These are phyloP conservation scores for Unio delphinus DNA, from an alignment of 2,888 invertebrate genomes.

Conservation along the genomic window DNA sequence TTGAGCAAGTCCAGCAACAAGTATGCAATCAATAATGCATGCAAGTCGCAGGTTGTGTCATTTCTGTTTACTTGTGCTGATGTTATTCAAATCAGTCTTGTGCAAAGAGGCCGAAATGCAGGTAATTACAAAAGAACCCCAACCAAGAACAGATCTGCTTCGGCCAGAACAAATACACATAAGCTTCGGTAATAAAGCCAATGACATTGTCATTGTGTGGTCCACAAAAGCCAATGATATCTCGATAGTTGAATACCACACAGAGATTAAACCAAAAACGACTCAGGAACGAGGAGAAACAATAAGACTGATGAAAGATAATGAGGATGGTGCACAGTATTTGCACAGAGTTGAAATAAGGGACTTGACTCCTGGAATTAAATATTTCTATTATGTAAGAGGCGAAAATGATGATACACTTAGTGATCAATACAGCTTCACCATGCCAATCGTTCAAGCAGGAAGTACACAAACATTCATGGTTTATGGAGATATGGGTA, in stretches of 20 bases:
- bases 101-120: neutral
- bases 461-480: constrained; percentile 57
- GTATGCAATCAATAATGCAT: no score
- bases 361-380: constrained; percentile 38
- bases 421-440: constrained; percentile 63
- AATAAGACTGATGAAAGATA: constrained; percentile 35
- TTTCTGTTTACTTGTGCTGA: no score
- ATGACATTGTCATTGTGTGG: constrained; percentile 56
- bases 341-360: constrained; percentile 50
- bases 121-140: constrained; percentile 22
- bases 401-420: constrained; percentile 29
- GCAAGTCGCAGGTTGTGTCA: no score
- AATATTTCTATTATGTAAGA: constrained; percentile 50
- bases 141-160: constrained; percentile 15
- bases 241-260: constrained; percentile 46
- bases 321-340: constrained; percentile 47
- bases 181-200: constrained; percentile 43
- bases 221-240: constrained; percentile 40
- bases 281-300: constrained; percentile 34
- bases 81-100: no score
- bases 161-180: constrained; percentile 58
- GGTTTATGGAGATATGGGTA: constrained; percentile 67
- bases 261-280: constrained; percentile 25
- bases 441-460: constrained; percentile 46
- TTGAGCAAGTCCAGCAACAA: no score